These are phyloP conservation scores for Myrmecophaga tridactyla DNA, from an alignment of 2,113 vertebrate species.

Conservation along the genomic window DNA sequence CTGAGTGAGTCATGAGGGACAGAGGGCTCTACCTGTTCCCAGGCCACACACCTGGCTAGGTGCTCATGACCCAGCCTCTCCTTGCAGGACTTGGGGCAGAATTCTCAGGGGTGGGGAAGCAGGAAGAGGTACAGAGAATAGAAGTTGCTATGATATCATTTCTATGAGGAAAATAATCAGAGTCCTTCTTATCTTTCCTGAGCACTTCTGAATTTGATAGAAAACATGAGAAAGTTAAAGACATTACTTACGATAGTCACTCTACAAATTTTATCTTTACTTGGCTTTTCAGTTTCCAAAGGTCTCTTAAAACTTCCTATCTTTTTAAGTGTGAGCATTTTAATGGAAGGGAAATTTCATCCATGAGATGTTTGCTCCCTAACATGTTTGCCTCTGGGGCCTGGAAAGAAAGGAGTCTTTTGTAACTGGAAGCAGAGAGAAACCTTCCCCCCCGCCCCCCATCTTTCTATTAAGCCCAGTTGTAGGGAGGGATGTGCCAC, in stretches of 20 bases:
- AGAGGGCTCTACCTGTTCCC: rapidly evolving
- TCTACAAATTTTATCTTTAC: background rate
- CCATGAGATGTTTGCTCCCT: background rate
- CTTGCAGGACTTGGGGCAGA: background rate
- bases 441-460: too few relatives aligned
- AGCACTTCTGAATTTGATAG: background rate
- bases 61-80: background rate
- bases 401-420: background rate
- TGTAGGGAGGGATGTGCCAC: background rate
- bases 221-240: background rate
- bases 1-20: rapidly evolving
- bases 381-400: background rate
- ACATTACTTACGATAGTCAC: background rate
- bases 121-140: background rate
- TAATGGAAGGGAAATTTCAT: background rate
- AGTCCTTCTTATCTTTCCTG: background rate
- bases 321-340: background rate
- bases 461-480: background rate
- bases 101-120: rapidly evolving
- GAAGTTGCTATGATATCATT: background rate
- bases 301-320: background rate
- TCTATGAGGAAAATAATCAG: background rate
- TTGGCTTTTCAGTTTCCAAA: background rate
- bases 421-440: background rate
- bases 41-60: rapidly evolving